Base-by-base conservation (phyloP, 2,888 invertebrate species). In the Biston betularia region DNA sequence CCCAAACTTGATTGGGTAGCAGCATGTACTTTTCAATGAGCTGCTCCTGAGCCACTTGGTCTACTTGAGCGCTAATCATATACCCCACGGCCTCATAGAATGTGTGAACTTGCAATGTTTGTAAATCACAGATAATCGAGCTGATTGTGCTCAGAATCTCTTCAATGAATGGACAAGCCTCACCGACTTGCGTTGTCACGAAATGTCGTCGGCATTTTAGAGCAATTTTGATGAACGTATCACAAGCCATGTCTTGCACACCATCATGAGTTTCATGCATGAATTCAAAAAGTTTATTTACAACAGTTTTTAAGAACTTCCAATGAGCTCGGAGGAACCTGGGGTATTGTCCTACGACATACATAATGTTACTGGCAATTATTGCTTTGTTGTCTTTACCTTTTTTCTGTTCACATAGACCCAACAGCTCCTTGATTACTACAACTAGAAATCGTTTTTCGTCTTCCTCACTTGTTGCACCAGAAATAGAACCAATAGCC, bases 251-350 rank as follows among this genome's bases (percentile, higher is more conserved):
- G 85, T 99, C 99, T 92, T 99, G 99, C 38, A 99, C 99, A 81
- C 99, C 99, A 89, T 99, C 99, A 88, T 99, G 99, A 63, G 99
- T 99, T 94, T 99, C 99, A 89, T 99, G 99, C 99, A 99, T 99
- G 89, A 99, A 99, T 94, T 99, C 99, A 94, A 99, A 99, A 65
- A 99, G 95, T 94, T 99, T 99, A 94, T 99, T 99, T 69, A 99
- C 99, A 83, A 99, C 99, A 58, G 99, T 99, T 95, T 99, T 99
- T 72, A 99, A 95, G 92, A 99, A 99, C 88, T 99, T 98, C 99
- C 99, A 99, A 90, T 99, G 99, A n/a, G 99, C 99, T 78, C 99
- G 95, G 70, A 99, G 94, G 93, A 99, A 99, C 68, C 99, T 94
- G 52, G 99, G 99, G 93, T 99, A 99, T 89, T 99, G 99, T 4